Evolutionary conservation across 2,888 invertebrate species (phyloP).

Genomic region (Scaeva pyrastri): DNA sequence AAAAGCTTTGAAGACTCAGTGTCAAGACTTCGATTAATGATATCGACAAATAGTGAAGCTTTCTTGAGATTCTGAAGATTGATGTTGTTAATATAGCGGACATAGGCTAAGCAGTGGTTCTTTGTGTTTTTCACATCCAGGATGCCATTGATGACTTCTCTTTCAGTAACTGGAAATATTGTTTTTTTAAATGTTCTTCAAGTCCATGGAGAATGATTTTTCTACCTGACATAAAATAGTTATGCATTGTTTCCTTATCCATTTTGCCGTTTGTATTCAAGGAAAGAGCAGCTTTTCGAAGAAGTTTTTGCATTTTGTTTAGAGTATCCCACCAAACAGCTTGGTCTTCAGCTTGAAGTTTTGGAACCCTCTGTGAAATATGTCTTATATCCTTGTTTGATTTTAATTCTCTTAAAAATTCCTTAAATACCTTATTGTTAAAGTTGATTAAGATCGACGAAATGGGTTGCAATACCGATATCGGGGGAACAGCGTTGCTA

Average conservation of each 20-base stretch:
- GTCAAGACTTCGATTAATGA: conserved; percentile 95
- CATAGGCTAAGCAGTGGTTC: conserved; percentile 97
- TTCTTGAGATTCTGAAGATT: conserved; percentile 97
- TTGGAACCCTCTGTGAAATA: conserved; percentile 91
- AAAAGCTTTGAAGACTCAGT: conserved; percentile 95
- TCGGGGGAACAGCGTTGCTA: conserved; percentile 97
- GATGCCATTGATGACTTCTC: conserved; percentile 98
- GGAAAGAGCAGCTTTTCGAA: conserved; percentile 95
- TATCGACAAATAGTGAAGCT: conserved; percentile 97
- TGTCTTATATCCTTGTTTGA: too few relatives aligned
- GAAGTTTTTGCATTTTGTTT: conserved; percentile 96
- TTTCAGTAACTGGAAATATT: conserved; percentile 93
- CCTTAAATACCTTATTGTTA: conserved; percentile 93
- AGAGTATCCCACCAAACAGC: conserved; percentile 99
- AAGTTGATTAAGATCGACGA: conserved; percentile 98
- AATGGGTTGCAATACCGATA: conserved; percentile 97
- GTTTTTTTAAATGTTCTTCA: background rate
- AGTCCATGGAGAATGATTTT: background rate
- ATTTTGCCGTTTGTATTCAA: conserved; percentile 93
- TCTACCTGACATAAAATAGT: conserved; percentile 99
- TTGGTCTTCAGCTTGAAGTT: conserved; percentile 97
- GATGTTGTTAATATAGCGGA: conserved; percentile 98
- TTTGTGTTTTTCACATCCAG: conserved; percentile 96
- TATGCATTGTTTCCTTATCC: conserved; percentile 96
- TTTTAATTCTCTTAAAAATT: too few relatives aligned